Conservation (phyloP, 2,113 vertebrate genomes). For the Pelecanus crispus region DNA sequence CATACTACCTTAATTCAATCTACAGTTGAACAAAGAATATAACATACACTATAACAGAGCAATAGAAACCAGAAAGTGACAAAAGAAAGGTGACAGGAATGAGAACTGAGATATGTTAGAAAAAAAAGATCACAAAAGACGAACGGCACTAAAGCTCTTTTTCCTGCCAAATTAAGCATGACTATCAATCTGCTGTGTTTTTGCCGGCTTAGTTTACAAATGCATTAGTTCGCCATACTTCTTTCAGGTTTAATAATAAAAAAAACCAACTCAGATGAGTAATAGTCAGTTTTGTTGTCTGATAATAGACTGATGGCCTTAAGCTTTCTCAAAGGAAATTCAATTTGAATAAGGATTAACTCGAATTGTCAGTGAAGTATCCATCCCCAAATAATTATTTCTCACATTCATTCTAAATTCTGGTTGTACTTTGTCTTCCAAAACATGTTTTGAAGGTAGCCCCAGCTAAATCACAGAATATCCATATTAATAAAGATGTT, state of each 20-base stretch:
- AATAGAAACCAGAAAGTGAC: not conserved
- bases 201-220: constrained; percentile 54
- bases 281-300: constrained; percentile 41
- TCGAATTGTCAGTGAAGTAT: constrained; percentile 35
- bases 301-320: constrained; percentile 46
- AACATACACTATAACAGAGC: not conserved
- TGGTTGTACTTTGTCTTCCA: constrained; percentile 9
- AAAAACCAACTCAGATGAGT: constrained; percentile 12
- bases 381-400: constrained; percentile 40
- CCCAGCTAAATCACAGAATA: not conserved
- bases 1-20: not conserved
- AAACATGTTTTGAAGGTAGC: constrained; percentile 18
- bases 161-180: not conserved
- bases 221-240: constrained; percentile 24
- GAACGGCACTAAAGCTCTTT: not conserved
- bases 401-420: not conserved
- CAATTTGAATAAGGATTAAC: constrained; percentile 65
- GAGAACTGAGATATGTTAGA: not conserved
- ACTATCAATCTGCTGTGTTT: not conserved
- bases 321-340: constrained; percentile 63
- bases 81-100: not conserved
- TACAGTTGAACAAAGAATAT: not conserved
- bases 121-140: not conserved
- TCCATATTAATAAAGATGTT: constrained; percentile 31
- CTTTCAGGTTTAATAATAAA: constrained; percentile 51